These are phyloP conservation scores for Notodonta dromedarius DNA, from an alignment of 2,888 invertebrate genomes.

Conservation along the genomic window DNA sequence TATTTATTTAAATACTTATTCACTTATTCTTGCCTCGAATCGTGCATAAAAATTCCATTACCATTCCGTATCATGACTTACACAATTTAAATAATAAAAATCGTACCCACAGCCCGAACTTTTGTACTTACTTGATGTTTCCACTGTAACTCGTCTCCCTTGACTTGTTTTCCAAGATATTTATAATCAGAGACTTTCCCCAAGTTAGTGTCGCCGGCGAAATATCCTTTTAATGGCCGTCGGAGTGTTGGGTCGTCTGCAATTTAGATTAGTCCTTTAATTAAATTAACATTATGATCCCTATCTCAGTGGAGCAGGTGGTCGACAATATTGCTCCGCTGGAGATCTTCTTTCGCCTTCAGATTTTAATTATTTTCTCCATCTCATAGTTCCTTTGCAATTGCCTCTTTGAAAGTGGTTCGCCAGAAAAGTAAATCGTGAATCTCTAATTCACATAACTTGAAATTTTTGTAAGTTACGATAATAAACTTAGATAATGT, in stretches of 20 bases:
- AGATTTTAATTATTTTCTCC: slow-evolving; percentile 27
- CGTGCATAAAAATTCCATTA: too few species aligned
- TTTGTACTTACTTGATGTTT: slow-evolving; percentile 59
- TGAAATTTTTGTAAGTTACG: not conserved
- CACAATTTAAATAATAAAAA: slow-evolving; percentile 26
- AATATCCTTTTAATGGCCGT: slow-evolving; percentile 82
- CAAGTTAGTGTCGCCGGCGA: slow-evolving; percentile 75
- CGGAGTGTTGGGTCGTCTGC: slow-evolving; percentile 82
- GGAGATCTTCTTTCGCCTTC: slow-evolving; percentile 66
- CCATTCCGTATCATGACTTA: slow-evolving; percentile 3
- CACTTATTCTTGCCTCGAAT: too few species aligned
- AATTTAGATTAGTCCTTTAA: slow-evolving; percentile 85
- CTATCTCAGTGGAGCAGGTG: slow-evolving; percentile 80
- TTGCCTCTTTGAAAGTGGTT: not conserved
- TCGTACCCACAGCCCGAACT: slow-evolving; percentile 40
- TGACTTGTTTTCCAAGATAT: slow-evolving; percentile 73
- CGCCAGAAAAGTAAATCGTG: not conserved
- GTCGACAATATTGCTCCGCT: slow-evolving; percentile 73
- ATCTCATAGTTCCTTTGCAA: not conserved
- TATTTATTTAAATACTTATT: too few species aligned
- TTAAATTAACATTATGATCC: slow-evolving; percentile 85
- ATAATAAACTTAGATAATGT: not conserved
- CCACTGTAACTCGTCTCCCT: slow-evolving; percentile 57
- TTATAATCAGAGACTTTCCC: slow-evolving; percentile 78
- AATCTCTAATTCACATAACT: too few species aligned